Conservation (phyloP, 2,888 invertebrate species). For the Iselma pallidipennis region DNA sequence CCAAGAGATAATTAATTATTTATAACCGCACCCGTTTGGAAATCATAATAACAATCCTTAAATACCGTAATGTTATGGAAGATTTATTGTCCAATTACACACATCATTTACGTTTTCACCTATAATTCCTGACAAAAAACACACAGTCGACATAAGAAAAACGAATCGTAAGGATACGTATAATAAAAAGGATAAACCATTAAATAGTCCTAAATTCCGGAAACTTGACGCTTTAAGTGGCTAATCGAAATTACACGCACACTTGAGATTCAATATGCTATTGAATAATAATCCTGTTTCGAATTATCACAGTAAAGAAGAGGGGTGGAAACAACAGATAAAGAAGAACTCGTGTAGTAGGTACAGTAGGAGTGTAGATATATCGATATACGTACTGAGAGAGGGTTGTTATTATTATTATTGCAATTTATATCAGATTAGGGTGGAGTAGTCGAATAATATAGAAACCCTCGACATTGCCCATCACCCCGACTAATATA, state of each 20-base stretch:
- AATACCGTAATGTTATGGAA: not conserved
- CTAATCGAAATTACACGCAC: slow-evolving; percentile 40
- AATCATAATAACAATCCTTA: not conserved
- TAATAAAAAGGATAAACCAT: slow-evolving; percentile 19
- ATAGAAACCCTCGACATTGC: slow-evolving; percentile 49
- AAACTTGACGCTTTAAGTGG: slow-evolving; percentile 29
- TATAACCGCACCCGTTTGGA: not conserved
- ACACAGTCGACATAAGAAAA: not conserved
- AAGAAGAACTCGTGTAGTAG: not conserved
- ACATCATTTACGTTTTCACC: not conserved
- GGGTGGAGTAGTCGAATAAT: slow-evolving; percentile 52
- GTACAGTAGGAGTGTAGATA: too few species aligned
- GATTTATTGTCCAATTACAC: not conserved
- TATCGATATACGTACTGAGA: not conserved
- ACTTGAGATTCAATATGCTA: slow-evolving; percentile 45
- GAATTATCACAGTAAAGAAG: slow-evolving; percentile 14
- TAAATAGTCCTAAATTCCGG: not conserved
- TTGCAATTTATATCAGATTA: slow-evolving; percentile 54
- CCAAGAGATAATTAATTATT: not conserved
- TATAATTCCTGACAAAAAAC: not conserved
- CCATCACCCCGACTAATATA: slow-evolving; percentile 50
- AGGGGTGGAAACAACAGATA: slow-evolving; percentile 13
- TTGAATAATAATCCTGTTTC: slow-evolving; percentile 18
- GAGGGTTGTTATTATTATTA: slow-evolving; percentile 50
- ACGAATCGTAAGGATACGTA: slow-evolving; percentile 10